Percentiles rank a stretch among this genome's conserved stretches.
Conservation (phyloP, 2,888 invertebrate genomes). For the Sphinx pinastri region DNA sequence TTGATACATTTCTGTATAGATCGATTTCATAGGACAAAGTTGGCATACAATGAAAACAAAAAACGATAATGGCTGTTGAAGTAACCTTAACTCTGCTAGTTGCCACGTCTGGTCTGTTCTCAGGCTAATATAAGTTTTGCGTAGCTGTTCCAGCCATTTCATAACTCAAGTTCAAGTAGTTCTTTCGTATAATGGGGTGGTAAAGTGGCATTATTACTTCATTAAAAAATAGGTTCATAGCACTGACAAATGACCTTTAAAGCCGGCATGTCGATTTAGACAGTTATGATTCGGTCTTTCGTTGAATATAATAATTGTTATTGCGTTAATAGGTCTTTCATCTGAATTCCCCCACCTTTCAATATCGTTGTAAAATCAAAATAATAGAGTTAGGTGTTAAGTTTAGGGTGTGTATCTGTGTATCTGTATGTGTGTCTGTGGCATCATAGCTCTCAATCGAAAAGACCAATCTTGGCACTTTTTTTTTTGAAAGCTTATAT, state of each 20-base stretch:
- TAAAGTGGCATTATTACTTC: constrained; percentile 4
- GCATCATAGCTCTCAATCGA: no score
- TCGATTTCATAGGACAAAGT: constrained; percentile 3
- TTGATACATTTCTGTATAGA: neutral
- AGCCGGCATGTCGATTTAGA: no score
- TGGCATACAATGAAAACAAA: constrained; percentile 16
- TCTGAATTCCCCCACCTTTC: no score
- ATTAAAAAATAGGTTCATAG: neutral
- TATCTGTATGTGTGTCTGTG: no score
- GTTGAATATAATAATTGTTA: no score
- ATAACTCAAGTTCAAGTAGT: constrained; percentile 45
- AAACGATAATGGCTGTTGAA: constrained; percentile 1
- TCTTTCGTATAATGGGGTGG: constrained; percentile 40
- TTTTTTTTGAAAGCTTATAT: no score
- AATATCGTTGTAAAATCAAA: no score
- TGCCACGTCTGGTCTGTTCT: constrained; percentile 8
- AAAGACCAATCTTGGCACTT: no score
- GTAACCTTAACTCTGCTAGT: constrained; percentile 1
- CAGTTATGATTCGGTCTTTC: no score
- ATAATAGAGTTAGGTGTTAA: no score
- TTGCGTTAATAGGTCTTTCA: no score
- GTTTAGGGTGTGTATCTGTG: no score
- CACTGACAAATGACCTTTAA: neutral
- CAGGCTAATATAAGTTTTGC: constrained; percentile 34
- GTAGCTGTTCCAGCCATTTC: constrained; percentile 38